These are phyloP conservation scores for Porites rus DNA, from an alignment of 92 coral and sea anemone species.

Conservation along the genomic window DNA sequence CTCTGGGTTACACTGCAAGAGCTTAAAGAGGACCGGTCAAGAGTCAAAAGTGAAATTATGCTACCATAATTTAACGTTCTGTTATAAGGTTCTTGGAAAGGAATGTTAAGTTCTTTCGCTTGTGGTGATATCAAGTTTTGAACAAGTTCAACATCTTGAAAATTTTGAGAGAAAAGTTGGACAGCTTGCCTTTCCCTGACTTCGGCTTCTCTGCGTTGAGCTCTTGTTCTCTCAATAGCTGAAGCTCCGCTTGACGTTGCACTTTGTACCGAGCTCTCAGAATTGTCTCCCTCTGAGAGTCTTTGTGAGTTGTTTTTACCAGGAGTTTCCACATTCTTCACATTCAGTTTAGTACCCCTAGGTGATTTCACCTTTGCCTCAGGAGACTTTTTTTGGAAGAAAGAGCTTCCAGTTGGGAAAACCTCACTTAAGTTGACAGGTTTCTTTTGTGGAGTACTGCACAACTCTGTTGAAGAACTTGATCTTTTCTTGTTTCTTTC, in stretches of 20 bases:
- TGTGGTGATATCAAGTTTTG: slow-evolving; percentile 70
- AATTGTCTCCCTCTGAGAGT: slow-evolving; percentile 35
- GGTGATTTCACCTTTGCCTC: slow-evolving; percentile 58
- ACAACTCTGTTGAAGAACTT: slow-evolving; percentile 46
- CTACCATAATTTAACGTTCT: slow-evolving; percentile 47
- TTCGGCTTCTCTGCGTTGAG: slow-evolving; percentile 10
- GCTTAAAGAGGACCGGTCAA: background rate
- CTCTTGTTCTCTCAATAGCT: background rate
- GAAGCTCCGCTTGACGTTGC: slow-evolving; percentile 26
- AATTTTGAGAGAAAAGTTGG: background rate
- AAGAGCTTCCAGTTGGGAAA: slow-evolving; percentile 89
- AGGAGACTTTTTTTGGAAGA: slow-evolving; percentile 67
- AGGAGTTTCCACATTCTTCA: slow-evolving; percentile 36
- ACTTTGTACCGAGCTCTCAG: slow-evolving; percentile 10
- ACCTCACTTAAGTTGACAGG: slow-evolving; percentile 30
- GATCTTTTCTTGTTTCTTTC: slow-evolving; percentile 73
- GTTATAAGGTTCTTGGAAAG: slow-evolving; percentile 30
- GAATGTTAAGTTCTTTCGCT: slow-evolving; percentile 43
- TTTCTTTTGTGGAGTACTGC: slow-evolving; percentile 33
- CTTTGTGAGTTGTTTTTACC: slow-evolving; percentile 24
- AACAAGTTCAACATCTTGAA: slow-evolving; percentile 57
- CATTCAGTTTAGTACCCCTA: slow-evolving; percentile 18
- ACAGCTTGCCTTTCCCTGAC: background rate
- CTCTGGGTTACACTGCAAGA: slow-evolving; percentile 5
- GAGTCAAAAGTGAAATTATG: slow-evolving; percentile 67